Conservation (phyloP, 2,797 vertebrate genomes). For the Epinephelus malabaricus region DNA sequence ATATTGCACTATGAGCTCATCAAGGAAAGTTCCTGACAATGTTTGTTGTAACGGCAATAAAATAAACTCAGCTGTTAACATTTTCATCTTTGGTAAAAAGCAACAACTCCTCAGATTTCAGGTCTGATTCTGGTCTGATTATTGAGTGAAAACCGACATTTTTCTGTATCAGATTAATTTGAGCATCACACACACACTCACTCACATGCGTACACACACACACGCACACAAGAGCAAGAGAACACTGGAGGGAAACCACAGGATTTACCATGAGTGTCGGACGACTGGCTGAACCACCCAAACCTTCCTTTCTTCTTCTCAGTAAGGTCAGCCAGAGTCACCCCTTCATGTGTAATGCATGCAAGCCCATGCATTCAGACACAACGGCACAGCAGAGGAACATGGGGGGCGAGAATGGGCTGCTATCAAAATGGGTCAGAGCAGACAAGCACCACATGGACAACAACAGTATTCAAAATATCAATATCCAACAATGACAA, state of each 20-base stretch:
- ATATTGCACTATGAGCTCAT: too few relatives aligned
- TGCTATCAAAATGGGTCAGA: slow-evolving; percentile 87
- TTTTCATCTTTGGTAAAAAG: background rate
- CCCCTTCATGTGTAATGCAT: slow-evolving; percentile 93
- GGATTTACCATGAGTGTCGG: slow-evolving; percentile 98
- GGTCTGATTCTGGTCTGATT: background rate
- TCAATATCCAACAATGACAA: slow-evolving; percentile 80
- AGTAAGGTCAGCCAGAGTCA: slow-evolving; percentile 96
- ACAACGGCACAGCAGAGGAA: slow-evolving; percentile 85
- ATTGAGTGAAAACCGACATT: background rate
- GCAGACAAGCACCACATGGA: slow-evolving; percentile 82
- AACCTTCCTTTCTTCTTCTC: slow-evolving; percentile 99
- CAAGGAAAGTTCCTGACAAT: too few relatives aligned
- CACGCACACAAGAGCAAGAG: slow-evolving; percentile 50
- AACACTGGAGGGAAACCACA: slow-evolving; percentile 81
- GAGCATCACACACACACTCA: slow-evolving; percentile 10
- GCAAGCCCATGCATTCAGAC: slow-evolving; percentile 91
- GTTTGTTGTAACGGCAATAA: background rate
- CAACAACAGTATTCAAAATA: slow-evolving; percentile 84
- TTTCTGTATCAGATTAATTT: background rate
- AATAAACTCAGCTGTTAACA: background rate
- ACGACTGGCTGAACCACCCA: slow-evolving; percentile 95
- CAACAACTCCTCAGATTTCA: background rate
- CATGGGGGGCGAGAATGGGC: slow-evolving; percentile 83
- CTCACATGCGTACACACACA: slow-evolving; percentile 26